Percentiles rank a stretch among this genome's conserved stretches.
phyloP scores from a whole-genome alignment of 2,113 vertebrate genomes.

The Pelodiscus sinensis region DNA sequence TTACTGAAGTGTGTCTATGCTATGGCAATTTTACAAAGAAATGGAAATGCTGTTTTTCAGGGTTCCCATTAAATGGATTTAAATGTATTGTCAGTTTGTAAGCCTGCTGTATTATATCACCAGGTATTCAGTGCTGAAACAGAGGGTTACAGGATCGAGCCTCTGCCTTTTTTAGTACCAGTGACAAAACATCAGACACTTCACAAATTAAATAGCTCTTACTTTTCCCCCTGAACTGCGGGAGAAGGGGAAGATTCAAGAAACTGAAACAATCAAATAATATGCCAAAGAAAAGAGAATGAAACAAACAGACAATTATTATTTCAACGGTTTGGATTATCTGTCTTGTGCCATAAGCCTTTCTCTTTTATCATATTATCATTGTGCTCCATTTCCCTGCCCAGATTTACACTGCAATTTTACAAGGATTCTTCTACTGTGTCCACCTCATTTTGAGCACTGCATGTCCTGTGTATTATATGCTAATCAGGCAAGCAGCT shows the following conservation, averaged over 20 bases:
- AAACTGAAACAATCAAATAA: neutral
- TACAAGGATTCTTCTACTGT: neutral
- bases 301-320: neutral
- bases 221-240: neutral
- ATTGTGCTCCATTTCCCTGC: accelerated
- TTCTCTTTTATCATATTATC: neutral
- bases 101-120: neutral
- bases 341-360: neutral
- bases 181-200: neutral
- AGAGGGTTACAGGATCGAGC: neutral
- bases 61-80: neutral
- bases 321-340: neutral
- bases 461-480: neutral
- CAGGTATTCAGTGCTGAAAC: neutral
- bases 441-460: neutral
- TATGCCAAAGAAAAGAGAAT: neutral
- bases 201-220: neutral
- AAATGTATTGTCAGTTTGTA: neutral
- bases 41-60: neutral
- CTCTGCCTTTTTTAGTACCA: neutral
- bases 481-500: neutral
- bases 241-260: neutral
- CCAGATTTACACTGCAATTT: neutral
- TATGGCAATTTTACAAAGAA: neutral
- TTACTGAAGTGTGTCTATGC: neutral